Evolutionary conservation across 23 tunicate genomes (phyloP), one percentile per base, ranked within the genome.

Genomic region (Phallusia fumigata): DNA sequence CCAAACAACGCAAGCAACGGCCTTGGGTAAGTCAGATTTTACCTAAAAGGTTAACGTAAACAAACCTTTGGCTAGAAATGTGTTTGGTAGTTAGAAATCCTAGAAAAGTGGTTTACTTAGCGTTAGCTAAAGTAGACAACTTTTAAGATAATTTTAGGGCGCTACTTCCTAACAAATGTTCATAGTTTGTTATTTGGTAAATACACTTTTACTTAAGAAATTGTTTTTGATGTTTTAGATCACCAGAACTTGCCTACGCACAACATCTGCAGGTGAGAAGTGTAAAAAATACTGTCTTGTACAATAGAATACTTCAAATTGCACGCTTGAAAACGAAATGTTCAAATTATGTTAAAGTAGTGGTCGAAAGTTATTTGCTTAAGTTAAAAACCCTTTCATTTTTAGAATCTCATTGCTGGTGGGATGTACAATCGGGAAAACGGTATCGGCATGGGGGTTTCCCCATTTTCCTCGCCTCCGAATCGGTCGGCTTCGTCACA

Each of bases 181-280:
- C n/a, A n/a, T n/a, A n/a, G n/a, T n/a, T n/a, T n/a, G n/a, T n/a
- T n/a, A n/a, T n/a, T n/a, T n/a, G n/a, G n/a, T n/a, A n/a, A 51
- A 58, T 21, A 58, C 11, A 24, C 26, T 1, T 22, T 13, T 13
- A 58, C 28, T 58, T 58, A 6, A 21, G 3, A 8, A 58, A 58
- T 58, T 58, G 8, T 58, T 58, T 58, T 58, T 58, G 5, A 40
- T 40, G 8, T 52, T 50, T 11, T 31, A 80, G 83, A 52, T 16
- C 73, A 22, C 73, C 73, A 15, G 83, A 80, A 31, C 31, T 80
- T 31, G 33, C 58, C 64, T 80, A 80, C 36, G 83, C 83, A 1
- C 65, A 83, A 74, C 86, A 83, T n/a, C 19, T 73, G 65, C 76
- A 83, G 86, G 86, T 83, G 33, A 81, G 47, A 30, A 40, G 47